Evolutionary conservation across 2,888 invertebrate species (phyloP), one percentile per base, ranked within the genome.

Genomic region (Stramonita haemastoma): DNA sequence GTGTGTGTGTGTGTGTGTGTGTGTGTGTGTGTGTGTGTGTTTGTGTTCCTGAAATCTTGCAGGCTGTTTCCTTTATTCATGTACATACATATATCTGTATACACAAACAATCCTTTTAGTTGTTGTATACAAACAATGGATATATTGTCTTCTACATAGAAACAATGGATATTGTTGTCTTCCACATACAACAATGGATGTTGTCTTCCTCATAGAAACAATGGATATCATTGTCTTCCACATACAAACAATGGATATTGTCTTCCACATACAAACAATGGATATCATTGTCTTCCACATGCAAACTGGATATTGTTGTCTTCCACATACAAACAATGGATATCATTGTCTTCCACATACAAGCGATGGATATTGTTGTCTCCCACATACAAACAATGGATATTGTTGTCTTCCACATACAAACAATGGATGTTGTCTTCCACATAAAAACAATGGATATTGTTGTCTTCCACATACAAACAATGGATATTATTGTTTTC

Each of bases 261-360:
- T 79, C 4, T 17, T 79, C 77, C 93, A 19, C 98, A 99, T n/a
- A n/a, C n/a, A n/a, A 60, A 60, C 22, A 15, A 60, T 19, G 15
- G 6, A 8, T 60, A 2, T 60, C 13, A 15, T 60, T 60, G 60
- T 13, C n/a, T 0, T 73, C 8, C 8, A 46, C 8, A 46, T 46
- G 8, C 46, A 46, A 46, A 46, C 46, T 46, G 2, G 46, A 46
- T 73, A n/a, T 26, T 32, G 77, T 77, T n/a, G 29, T 79, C 4
- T 17, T 79, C 77, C 93, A 19, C 98, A 99, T n/a, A n/a, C n/a
- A n/a, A 60, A 60, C 22, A 15, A 60, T 19, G 15, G 6, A 8
- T 60, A 2, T 60, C 13, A 15, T 60, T 60, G 60, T 13, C n/a
- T 0, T 73, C 8, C 8, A 46, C 8, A 46, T 46, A 46, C 46